These are phyloP conservation scores for Cydia pomonella DNA, from an alignment of 1,140 invertebrate genomes.

Conservation along the genomic window DNA sequence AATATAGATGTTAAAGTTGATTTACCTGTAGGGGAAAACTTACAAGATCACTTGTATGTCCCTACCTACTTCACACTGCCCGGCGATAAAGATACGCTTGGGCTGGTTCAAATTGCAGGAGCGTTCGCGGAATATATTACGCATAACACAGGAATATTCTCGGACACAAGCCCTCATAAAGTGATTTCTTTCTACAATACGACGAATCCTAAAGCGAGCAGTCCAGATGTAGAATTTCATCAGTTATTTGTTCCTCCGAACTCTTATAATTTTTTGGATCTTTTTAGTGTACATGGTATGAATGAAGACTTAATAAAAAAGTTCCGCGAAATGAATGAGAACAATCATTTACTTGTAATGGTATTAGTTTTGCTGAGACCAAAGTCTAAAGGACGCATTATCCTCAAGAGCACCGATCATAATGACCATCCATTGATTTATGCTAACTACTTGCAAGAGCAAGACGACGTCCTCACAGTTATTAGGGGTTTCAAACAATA, in stretches of 20 bases:
- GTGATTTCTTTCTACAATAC: conserved; percentile 56
- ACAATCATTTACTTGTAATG: conserved; percentile 43
- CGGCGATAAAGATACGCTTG: conserved; percentile 39
- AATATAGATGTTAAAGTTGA: conserved; percentile 82
- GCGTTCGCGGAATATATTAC: conserved; percentile 45
- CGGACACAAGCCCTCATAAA: conserved; percentile 46
- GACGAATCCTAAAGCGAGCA: conserved; percentile 43
- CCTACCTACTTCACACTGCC: conserved; percentile 47
- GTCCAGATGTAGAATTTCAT: conserved; percentile 58
- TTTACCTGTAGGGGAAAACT: conserved; percentile 83
- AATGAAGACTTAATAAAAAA: conserved; percentile 46
- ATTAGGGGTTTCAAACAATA: conserved; percentile 78
- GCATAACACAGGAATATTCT: conserved; percentile 44
- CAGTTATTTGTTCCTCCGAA: conserved; percentile 47
- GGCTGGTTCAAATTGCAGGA: conserved; percentile 38
- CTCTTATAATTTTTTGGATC: conserved; percentile 44
- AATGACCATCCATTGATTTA: conserved; percentile 82
- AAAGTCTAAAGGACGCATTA: conserved; percentile 80
- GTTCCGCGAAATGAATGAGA: conserved; percentile 53
- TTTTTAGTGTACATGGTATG: conserved; percentile 47
- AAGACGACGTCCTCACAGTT: conserved; percentile 77
- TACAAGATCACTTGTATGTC: conserved; percentile 83
- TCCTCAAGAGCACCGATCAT: conserved; percentile 80
- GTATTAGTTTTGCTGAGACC: conserved; percentile 76
- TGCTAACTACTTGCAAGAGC: conserved; percentile 83